Evolutionary conservation across 2,113 vertebrate genomes (phyloP).

Genomic region (Zapus hudsonius): DNA sequence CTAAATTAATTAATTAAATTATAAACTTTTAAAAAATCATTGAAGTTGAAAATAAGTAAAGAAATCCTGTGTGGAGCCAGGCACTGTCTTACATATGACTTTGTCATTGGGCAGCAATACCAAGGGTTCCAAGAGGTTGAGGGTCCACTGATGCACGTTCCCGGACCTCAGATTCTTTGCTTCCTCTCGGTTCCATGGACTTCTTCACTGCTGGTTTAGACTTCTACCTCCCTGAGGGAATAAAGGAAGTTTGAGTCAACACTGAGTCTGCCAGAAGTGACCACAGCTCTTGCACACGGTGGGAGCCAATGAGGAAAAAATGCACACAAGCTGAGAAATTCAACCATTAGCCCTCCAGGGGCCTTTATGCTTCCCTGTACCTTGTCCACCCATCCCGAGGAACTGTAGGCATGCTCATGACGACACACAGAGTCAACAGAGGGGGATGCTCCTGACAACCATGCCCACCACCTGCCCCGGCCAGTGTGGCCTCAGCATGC

Average conservation of each 20-base stretch:
- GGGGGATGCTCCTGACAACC: neutral
- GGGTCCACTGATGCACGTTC: neutral
- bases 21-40: neutral
- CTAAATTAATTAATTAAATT: neutral
- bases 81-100: neutral
- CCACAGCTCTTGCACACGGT: neutral
- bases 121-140: neutral
- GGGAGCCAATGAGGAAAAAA: neutral
- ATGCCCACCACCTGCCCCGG: neutral
- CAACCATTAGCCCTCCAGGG: accelerated
- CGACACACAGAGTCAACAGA: neutral
- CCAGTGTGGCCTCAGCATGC: neutral
- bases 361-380: neutral
- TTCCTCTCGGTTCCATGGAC: neutral
- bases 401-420: neutral
- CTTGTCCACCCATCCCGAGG: neutral
- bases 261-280: neutral
- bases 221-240: neutral
- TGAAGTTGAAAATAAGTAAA: neutral
- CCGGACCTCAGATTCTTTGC: neutral
- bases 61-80: neutral
- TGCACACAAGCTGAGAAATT: accelerated
- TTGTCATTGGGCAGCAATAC: neutral
- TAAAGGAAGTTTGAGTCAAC: neutral
- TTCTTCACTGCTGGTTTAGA: neutral